Evolutionary conservation across 2,113 vertebrate genomes (phyloP).

Genomic region (Urocolius indicus): DNA sequence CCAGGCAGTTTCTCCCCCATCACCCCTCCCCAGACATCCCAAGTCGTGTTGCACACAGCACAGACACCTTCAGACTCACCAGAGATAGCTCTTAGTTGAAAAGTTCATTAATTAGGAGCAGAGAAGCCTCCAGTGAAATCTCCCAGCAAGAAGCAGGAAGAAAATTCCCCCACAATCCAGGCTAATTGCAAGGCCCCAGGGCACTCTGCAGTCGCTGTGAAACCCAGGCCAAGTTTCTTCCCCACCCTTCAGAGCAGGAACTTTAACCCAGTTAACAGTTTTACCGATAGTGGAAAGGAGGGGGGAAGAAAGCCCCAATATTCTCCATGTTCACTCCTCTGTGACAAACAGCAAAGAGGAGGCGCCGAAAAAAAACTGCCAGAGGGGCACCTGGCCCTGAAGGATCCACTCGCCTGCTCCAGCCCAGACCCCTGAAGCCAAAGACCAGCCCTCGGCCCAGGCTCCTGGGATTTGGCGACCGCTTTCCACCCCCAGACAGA

Average conservation of each 20-base stretch:
- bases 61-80: not conserved
- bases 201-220: not conserved
- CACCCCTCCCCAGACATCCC: not conserved
- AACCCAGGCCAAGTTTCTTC: slow-evolving; percentile 10
- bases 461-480: not conserved
- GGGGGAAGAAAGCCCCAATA: not conserved
- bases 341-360: not conserved
- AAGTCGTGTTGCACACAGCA: not conserved
- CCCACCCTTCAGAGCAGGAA: slow-evolving; percentile 43
- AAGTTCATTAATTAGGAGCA: slow-evolving; percentile 32
- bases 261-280: slow-evolving; percentile 39
- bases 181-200: not conserved
- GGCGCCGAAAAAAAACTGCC: not conserved
- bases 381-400: rapidly evolving
- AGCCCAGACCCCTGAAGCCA: rapidly evolving
- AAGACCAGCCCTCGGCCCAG: not conserved
- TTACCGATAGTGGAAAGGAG: not conserved
- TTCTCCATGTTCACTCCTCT: not conserved
- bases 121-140: slow-evolving; percentile 32
- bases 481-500: not conserved
- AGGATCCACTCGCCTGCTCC: rapidly evolving
- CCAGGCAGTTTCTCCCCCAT: not conserved
- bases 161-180: not conserved
- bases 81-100: not conserved
- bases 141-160: not conserved